phyloP scores from a whole-genome alignment of 2,797 vertebrate species.

The Buceros bicornis region DNA sequence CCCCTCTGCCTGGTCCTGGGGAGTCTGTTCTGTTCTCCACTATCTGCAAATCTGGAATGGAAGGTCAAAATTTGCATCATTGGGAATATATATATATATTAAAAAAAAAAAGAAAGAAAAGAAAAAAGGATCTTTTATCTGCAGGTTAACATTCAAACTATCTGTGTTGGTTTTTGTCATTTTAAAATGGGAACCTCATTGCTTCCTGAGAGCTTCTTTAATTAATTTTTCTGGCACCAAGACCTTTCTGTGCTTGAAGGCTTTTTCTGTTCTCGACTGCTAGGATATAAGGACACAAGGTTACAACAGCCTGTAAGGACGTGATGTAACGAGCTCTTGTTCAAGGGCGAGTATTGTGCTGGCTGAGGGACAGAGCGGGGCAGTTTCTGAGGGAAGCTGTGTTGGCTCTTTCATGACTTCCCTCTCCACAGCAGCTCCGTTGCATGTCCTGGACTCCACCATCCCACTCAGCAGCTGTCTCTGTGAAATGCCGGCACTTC shows the following conservation, averaged over 20 bases:
- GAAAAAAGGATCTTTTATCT: not conserved
- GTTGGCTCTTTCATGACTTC: not conserved
- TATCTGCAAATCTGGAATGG: not conserved
- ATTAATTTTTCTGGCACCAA: not conserved
- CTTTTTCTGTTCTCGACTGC: not conserved
- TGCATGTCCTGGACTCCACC: not conserved
- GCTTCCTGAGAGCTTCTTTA: not conserved
- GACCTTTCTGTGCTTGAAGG: not conserved
- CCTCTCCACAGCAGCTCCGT: not conserved
- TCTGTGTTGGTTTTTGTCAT: not conserved
- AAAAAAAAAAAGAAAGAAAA: too few species aligned
- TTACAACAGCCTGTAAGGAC: not conserved
- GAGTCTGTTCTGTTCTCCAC: not conserved
- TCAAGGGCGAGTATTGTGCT: not conserved
- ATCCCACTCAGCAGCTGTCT: not conserved
- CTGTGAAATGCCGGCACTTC: not conserved
- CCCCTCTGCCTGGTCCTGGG: not conserved
- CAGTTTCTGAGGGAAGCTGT: not conserved
- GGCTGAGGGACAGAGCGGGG: not conserved
- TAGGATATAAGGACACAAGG: not conserved
- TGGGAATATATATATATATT: not conserved
- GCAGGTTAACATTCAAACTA: not conserved
- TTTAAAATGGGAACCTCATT: not conserved
- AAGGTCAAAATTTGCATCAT: conserved; percentile 2
- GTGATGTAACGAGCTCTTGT: not conserved